Evolutionary conservation across 1,140 invertebrate genomes (phyloP).

Genomic region (Pseudomyrmex pallidus): DNA sequence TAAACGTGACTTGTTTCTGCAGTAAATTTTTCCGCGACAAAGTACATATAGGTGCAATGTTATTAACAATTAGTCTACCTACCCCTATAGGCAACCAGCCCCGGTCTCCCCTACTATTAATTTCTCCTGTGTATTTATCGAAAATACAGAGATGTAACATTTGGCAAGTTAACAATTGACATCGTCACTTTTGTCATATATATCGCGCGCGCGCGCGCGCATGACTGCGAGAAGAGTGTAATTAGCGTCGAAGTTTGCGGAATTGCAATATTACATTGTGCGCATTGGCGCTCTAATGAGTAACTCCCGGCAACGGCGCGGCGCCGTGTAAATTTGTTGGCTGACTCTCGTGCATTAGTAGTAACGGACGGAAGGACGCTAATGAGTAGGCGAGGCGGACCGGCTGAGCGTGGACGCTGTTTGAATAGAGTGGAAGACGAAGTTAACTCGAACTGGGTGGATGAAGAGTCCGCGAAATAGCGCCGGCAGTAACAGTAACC

Average conservation of each 20-base stretch:
- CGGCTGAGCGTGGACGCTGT: conserved; percentile 48
- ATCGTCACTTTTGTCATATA: not conserved
- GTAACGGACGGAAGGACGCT: conserved; percentile 53
- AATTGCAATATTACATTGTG: conserved; percentile 55
- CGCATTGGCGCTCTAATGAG: conserved; percentile 51
- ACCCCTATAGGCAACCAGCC: too few relatives aligned
- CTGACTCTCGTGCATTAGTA: conserved; percentile 51
- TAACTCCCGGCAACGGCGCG: conserved; percentile 23
- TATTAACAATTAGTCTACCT: too few relatives aligned
- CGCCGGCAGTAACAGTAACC: not conserved
- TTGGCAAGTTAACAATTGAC: too few relatives aligned
- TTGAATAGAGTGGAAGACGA: conserved; percentile 53
- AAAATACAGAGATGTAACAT: too few relatives aligned
- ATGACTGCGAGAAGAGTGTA: not conserved
- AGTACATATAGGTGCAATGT: too few relatives aligned
- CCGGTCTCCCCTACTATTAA: too few relatives aligned
- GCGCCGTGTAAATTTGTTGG: conserved; percentile 56
- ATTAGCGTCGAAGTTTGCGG: conserved; percentile 46
- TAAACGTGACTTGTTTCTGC: too few relatives aligned
- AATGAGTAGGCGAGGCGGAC: conserved; percentile 51
- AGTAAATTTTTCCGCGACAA: too few relatives aligned
- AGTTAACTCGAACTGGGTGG: conserved; percentile 51
- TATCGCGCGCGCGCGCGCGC: not conserved
- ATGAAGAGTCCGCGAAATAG: conserved; percentile 55
- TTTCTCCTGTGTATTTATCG: too few relatives aligned